Evolutionary conservation across 2,113 vertebrate genomes (phyloP), one percentile per base, ranked within the genome.

Genomic region (Labrus mixtus): DNA sequence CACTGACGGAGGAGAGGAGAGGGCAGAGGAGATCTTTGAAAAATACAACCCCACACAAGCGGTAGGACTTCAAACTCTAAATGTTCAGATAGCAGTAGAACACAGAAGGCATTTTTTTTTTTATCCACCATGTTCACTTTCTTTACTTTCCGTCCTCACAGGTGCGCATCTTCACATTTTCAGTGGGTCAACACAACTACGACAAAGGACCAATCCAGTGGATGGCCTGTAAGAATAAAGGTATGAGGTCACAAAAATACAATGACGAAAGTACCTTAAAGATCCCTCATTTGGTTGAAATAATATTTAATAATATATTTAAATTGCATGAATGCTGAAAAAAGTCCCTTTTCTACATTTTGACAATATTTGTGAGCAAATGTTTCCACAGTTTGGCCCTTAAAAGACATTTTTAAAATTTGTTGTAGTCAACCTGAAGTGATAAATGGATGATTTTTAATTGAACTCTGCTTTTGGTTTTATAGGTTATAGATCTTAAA

Each of bases 221-320:
- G 96, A 99, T 99, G 98, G 98, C 98, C 60, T 99, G 98, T 86
- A 84, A 94, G 85, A 99, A 99, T 86, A 99, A 98, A 96, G 98
- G 98, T 98, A 94, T 12, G 0, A 33, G 0, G 17, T 6, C 4
- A 17, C 15, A 48, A 33, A 33, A 33, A 6, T 33, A 6, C 0
- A 33, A 33, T 6, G 29, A 3, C 4, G 6, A 6, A 33, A 33
- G 29, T 33, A 4, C 4, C 0, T 6, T 33, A 0, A 33, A 33
- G 25, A 3, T 33, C 6, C 29, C 29, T 33, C 29, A 0, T 33
- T 33, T 33, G 29, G 4, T 33, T 33, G 29, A 33, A 25, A 25
- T 3, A 25, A 2, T 25, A 25, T n/a, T n/a, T n/a, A n/a, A n/a
- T n/a, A n/a, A n/a, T 2, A 25, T 25, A 25, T 1, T 25, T 3